A percentile compares a stretch with the other conserved stretches of the same genome.
Conservation (phyloP, 2,888 invertebrate genomes). For the Didymodactylos carnosus region DNA sequence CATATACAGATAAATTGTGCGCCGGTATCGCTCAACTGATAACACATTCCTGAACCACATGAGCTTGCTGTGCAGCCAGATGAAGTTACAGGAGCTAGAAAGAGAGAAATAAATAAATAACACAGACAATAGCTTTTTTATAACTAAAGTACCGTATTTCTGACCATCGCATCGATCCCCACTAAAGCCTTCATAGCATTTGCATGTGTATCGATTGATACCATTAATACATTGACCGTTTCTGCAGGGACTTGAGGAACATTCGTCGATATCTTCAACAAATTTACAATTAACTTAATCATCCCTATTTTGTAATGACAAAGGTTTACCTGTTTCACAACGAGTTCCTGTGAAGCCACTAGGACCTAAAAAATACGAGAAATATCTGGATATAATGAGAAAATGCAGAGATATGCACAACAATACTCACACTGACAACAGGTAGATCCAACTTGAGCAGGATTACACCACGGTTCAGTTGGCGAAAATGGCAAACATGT, state of each 20-base stretch:
- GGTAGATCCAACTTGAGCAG: conserved; percentile 5
- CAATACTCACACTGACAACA: conserved; percentile 9
- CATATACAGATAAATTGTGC: background rate
- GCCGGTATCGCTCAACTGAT: background rate
- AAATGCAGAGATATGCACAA: too few species aligned
- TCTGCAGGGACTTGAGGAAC: conserved; percentile 10
- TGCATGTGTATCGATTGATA: conserved; percentile 5
- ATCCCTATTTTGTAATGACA: background rate
- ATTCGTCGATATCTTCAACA: conserved; percentile 4
- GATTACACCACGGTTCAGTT: conserved; percentile 5
- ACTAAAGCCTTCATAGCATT: conserved; percentile 4
- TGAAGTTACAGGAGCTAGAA: background rate
- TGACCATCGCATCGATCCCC: conserved; percentile 6
- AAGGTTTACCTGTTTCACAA: conserved; percentile 11
- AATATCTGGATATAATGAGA: too few species aligned
- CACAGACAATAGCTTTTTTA: background rate
- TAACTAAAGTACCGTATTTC: background rate
- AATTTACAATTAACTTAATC: background rate
- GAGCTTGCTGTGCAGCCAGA: conserved; percentile 7
- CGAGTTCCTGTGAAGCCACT: conserved; percentile 6
- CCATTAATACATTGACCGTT: conserved; percentile 5
- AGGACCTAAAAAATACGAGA: background rate
- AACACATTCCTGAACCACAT: background rate
- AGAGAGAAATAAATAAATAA: background rate
- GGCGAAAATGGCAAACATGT: conserved; percentile 7